Evolutionary conservation across 2,797 vertebrate species (phyloP), one percentile per base, ranked within the genome.

Genomic region (Pangasius macronema): DNA sequence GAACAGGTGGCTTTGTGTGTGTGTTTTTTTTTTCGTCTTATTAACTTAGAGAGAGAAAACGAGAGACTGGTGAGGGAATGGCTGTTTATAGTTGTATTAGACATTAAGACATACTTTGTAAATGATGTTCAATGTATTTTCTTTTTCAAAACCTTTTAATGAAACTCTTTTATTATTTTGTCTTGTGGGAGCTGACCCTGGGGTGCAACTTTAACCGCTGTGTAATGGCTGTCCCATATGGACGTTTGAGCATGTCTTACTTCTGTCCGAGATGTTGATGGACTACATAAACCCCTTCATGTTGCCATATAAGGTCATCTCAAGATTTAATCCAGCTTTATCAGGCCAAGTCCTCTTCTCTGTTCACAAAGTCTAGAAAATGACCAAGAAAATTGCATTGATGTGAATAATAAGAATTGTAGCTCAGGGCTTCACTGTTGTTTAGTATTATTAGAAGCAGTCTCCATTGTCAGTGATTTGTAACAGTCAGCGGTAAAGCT

Each of bases 221-320:
- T 73, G 70, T 46, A 75, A 49, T 76, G 57, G 39, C 57, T 76
- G 27, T 24, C 53, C 46, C 36, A 72, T 76, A 22, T 85, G 68
- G 75, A 22, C 5, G 24, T 46, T 42, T 46, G 53, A 59, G 68
- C 14, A 49, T 27, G 55, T 22, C 10, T 63, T 75, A 13, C 70
- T 42, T 85, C 33, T 85, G 27, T 75, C 51, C n/a, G 67, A 39
- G 67, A 84, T 65, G 65, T 61, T 61, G 76, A 57, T 80, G 55
- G 20, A 72, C 36, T 61, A 30, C 24, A 49, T 61, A 85, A 75
- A 14, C 51, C 70, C 46, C 68, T 70, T 77, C 36, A 65, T 87
- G 85, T 87, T 53, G 59, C 87, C 80, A 77, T 90, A 77, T 82
- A 88, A 90, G 85, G 68, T 65, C 24, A 22, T n/a, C 81, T 82